A percentile compares a stretch with the other conserved stretches of the same genome.
These are phyloP conservation scores for Ladona fulva DNA, from an alignment of 1,140 invertebrate species.

Conservation along the genomic window DNA sequence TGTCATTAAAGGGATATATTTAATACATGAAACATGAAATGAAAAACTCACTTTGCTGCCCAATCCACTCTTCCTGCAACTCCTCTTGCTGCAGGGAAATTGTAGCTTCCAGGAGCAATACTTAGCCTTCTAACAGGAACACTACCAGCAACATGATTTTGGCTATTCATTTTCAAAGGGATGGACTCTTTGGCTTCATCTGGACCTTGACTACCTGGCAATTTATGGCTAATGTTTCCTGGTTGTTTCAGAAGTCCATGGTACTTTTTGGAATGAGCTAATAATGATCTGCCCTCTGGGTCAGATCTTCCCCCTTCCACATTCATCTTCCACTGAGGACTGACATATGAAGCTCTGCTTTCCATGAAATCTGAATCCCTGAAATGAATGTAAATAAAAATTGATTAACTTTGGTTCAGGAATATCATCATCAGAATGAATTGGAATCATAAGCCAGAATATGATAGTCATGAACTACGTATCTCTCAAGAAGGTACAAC, in stretches of 20 bases:
- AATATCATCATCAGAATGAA: too few relatives aligned
- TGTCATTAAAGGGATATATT: background rate
- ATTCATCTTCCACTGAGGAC: background rate
- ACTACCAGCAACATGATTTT: background rate
- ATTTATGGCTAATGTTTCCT: background rate
- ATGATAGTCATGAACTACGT: too few relatives aligned
- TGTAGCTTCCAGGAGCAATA: background rate
- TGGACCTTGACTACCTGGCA: background rate
- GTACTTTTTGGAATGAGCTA: background rate
- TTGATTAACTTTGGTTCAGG: background rate
- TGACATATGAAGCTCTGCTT: background rate
- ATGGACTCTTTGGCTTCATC: background rate
- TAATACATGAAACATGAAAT: background rate
- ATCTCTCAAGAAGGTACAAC: too few relatives aligned
- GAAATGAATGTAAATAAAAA: background rate
- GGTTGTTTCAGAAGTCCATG: background rate
- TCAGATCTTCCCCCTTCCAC: background rate
- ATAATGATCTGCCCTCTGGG: background rate
- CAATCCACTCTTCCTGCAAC: background rate
- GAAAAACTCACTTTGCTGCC: background rate
- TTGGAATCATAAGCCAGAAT: too few relatives aligned
- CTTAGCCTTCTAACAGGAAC: background rate
- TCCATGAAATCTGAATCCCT: background rate
- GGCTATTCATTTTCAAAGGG: background rate
- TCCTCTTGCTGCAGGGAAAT: background rate